These are phyloP conservation scores for Melipona beecheii DNA, from an alignment of 2,888 invertebrate genomes.

Conservation along the genomic window DNA sequence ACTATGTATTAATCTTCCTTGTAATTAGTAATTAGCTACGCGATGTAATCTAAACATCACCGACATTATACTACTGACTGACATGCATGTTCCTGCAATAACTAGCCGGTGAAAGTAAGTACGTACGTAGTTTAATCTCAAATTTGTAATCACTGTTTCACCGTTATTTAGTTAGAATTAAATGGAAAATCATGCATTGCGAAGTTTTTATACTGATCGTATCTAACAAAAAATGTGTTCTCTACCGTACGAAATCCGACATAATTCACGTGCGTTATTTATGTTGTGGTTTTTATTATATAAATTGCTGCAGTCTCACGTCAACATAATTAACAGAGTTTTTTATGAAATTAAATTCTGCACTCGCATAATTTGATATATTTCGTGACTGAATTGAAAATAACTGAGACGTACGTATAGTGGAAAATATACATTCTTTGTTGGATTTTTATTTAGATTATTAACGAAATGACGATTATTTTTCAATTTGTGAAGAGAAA, in stretches of 20 bases:
- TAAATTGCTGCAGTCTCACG: not conserved
- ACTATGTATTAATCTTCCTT: not conserved
- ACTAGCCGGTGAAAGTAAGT: not conserved
- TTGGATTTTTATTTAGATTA: no score
- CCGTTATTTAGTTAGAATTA: not conserved
- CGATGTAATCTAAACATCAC: not conserved
- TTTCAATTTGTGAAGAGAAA: no score
- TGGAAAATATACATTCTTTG: no score
- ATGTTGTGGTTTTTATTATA: not conserved
- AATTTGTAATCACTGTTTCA: not conserved
- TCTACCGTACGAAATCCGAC: not conserved
- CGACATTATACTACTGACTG: not conserved
- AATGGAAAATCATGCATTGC: not conserved
- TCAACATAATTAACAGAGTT: not conserved
- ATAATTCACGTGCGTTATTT: not conserved
- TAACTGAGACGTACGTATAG: no score
- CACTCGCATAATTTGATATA: not conserved
- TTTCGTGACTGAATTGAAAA: no score
- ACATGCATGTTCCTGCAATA: not conserved
- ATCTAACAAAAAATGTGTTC: not conserved
- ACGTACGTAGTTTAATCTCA: not conserved
- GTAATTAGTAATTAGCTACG: constrained; percentile 2
- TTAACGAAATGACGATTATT: no score
- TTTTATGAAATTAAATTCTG: not conserved
- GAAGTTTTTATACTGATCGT: not conserved